Evolutionary conservation across 2,113 vertebrate genomes (phyloP).

Genomic region (Neotragus pygmaeus): DNA sequence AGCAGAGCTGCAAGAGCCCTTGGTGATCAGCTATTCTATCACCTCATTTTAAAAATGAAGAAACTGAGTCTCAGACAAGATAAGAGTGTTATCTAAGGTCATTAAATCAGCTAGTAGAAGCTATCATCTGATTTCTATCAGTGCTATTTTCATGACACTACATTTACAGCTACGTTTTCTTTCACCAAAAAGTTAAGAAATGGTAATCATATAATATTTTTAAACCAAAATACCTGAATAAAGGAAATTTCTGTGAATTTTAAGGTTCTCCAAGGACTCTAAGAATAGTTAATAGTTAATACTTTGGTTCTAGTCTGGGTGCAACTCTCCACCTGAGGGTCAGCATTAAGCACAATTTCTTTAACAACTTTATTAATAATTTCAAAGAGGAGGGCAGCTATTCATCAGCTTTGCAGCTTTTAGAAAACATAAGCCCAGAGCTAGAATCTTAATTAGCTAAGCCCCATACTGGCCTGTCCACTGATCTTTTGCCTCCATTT

Average conservation of each 20-base stretch:
- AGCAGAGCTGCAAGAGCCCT: not conserved
- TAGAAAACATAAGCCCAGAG: not conserved
- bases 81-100: not conserved
- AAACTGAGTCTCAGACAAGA: not conserved
- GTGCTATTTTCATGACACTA: not conserved
- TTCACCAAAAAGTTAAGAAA: not conserved
- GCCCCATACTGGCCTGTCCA: not conserved
- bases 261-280: not conserved
- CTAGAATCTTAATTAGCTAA: conserved; percentile 35
- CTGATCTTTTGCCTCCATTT: conserved; percentile 9
- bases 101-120: not conserved
- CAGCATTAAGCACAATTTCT: not conserved
- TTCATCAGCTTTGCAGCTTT: not conserved
- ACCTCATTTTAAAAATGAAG: not conserved
- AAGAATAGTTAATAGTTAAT: not conserved
- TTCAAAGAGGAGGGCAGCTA: conserved; percentile 1
- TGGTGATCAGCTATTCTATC: not conserved
- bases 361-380: conserved; percentile 21
- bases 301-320: not conserved
- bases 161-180: not conserved
- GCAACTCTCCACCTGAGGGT: not conserved
- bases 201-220: not conserved
- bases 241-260: not conserved
- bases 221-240: not conserved
- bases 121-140: not conserved